Conservation (phyloP, 2,888 invertebrate genomes). For the Congeria kusceri region DNA sequence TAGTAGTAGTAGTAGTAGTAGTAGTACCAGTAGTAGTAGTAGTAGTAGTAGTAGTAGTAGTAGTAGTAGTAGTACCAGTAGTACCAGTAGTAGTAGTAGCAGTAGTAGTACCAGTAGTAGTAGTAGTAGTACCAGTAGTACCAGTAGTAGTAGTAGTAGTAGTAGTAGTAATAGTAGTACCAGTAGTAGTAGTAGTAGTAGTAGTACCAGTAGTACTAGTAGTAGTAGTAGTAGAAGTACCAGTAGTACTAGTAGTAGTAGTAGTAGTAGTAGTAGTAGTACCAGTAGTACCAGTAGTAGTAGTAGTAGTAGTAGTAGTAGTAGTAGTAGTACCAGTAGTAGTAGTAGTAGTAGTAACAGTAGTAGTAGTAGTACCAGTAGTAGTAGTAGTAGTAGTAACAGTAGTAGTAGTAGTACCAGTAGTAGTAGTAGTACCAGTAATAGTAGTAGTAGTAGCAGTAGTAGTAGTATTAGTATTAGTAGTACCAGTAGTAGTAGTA, state of each 20-base stretch:
- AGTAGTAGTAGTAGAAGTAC: background rate
- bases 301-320: constrained; percentile 3
- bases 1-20: constrained; percentile 3
- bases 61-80: background rate
- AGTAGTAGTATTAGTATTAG: constrained; percentile 6
- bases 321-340: constrained; percentile 11
- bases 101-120: constrained; percentile 6
- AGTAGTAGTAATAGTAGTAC: background rate
- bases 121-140: constrained; percentile 9
- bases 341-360: constrained; percentile 18
- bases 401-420: constrained; percentile 13
- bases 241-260: constrained; percentile 14
- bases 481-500: background rate
- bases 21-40: constrained; percentile 2
- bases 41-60: constrained; percentile 7
- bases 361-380: constrained; percentile 3
- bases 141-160: constrained; percentile 1
- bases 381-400: constrained; percentile 1
- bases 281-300: constrained; percentile 6
- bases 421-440: constrained; percentile 9
- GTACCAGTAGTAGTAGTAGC: constrained; percentile 4
- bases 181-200: background rate
- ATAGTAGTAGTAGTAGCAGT: constrained; percentile 4
- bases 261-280: constrained; percentile 5
- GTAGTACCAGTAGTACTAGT: background rate